Conservation (phyloP, 2,888 invertebrate genomes). For the Volucella inanis region DNA sequence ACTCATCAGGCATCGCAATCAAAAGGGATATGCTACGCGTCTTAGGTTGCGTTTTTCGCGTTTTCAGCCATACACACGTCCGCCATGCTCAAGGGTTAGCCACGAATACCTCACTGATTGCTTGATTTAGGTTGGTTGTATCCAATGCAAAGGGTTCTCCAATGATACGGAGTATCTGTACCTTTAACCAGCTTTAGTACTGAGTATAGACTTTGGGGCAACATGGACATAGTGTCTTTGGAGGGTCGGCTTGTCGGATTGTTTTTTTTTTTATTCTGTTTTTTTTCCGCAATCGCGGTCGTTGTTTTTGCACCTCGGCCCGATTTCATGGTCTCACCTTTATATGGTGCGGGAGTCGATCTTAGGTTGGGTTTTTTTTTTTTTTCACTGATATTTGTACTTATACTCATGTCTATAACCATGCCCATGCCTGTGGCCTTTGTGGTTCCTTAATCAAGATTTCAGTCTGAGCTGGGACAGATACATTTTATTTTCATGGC, state of each 20-base stretch:
- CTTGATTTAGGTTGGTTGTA: constrained; percentile 71
- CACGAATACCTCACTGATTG: constrained; percentile 74
- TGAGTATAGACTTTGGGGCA: constrained; percentile 9
- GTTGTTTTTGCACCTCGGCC: constrained; percentile 74
- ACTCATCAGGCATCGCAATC: constrained; percentile 72
- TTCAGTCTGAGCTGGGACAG: constrained; percentile 72
- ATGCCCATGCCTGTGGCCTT: constrained; percentile 48
- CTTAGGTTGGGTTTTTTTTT: constrained; percentile 35
- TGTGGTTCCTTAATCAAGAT: constrained; percentile 75
- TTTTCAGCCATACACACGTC: constrained; percentile 48
- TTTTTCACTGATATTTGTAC: neutral
- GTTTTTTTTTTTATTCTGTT: constrained; percentile 12
- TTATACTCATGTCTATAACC: constrained; percentile 2
- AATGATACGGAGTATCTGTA: neutral
- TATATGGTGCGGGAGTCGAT: constrained; percentile 75
- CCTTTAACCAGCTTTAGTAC: constrained; percentile 15
- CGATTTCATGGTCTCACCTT: constrained; percentile 75
- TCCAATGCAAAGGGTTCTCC: constrained; percentile 49
- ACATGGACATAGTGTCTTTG: constrained; percentile 49
- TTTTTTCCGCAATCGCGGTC: constrained; percentile 50
- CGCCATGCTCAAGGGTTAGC: constrained; percentile 65
- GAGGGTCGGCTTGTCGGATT: constrained; percentile 29
- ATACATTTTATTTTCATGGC: constrained; percentile 75
- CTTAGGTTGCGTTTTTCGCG: constrained; percentile 67
- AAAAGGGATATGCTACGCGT: constrained; percentile 71